Evolutionary conservation across 2,888 invertebrate species (phyloP).

Genomic region (Tipula lateralis): DNA sequence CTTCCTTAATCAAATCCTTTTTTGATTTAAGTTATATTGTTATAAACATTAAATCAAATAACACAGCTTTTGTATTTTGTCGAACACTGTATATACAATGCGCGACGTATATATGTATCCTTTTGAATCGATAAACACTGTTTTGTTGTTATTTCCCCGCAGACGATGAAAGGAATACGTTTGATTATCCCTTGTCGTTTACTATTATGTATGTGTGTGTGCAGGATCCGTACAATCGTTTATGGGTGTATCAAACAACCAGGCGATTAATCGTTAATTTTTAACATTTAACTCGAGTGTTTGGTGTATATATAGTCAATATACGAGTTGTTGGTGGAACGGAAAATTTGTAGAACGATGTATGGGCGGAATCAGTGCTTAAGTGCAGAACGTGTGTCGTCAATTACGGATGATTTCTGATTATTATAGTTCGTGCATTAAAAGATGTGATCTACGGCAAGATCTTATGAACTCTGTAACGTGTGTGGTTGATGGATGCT

Average conservation of each 20-base stretch:
- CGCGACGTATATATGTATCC: background rate
- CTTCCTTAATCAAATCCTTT: constrained; percentile 24
- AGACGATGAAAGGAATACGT: background rate
- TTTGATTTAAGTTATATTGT: background rate
- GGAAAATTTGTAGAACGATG: background rate
- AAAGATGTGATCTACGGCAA: no score
- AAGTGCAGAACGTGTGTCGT: background rate
- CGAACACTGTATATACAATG: no score
- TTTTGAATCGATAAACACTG: background rate
- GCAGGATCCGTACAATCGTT: background rate
- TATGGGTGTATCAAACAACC: background rate
- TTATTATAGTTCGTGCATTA: no score
- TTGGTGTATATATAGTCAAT: background rate
- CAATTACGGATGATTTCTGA: background rate
- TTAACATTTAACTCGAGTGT: constrained; percentile 19
- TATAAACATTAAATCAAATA: background rate
- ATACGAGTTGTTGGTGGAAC: background rate
- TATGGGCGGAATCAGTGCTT: background rate
- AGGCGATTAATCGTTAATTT: background rate
- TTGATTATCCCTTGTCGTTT: background rate
- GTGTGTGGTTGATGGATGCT: no score
- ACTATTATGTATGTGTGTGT: background rate
- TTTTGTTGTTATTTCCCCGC: background rate
- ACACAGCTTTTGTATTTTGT: background rate
- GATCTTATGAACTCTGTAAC: no score